Base-by-base conservation (phyloP, 2,888 invertebrate genomes). In the Leistus spinibarbis region DNA sequence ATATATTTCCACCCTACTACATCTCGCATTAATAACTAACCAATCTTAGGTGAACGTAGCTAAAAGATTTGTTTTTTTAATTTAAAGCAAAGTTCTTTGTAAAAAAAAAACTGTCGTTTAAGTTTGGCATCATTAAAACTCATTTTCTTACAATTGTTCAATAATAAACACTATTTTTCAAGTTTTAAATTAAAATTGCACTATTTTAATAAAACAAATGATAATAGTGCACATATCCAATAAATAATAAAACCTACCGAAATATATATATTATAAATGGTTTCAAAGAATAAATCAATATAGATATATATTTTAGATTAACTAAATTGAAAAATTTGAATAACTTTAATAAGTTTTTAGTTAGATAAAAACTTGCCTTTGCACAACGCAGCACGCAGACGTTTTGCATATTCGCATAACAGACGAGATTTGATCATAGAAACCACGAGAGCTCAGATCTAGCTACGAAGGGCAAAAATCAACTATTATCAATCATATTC, bases 401-500 rank as follows among this genome's bases (percentile, higher is more conserved):
- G 73, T 73, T 73, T 73, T 67, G 73, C 67, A 73, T 60, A 73
- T 66, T 73, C 67, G 40, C 13, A 40, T 40, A 69, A 76, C 74
- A 66, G 66, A 76, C 76, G 66, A 73, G 40, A 40, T 40, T 69
- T 75, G 76, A 77, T 74, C 76, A 77, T 69, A 76, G 67, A 76
- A 78, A 78, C 79, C 79, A 79, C 78, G 78, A 79, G 79, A 79
- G 79, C 79, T 67, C 73, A 73, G 67, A 67, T 73, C 79, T 80
- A 78, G 80, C 80, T 80, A 80, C 77, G 80, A 79, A 78, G 79
- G 80, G 80, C 79, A 78, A 77, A 79, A 79, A 79, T 77, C 79
- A 79, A 77, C 77, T 76, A 73, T 73, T 67, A 72, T 67, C 67
- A 56, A 66, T 73, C 73, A 73, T 73, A 73, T 62, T 73, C 73